These are phyloP conservation scores for Platyscelio sp. DNA, from an alignment of 2,888 invertebrate genomes.

Conservation along the genomic window DNA sequence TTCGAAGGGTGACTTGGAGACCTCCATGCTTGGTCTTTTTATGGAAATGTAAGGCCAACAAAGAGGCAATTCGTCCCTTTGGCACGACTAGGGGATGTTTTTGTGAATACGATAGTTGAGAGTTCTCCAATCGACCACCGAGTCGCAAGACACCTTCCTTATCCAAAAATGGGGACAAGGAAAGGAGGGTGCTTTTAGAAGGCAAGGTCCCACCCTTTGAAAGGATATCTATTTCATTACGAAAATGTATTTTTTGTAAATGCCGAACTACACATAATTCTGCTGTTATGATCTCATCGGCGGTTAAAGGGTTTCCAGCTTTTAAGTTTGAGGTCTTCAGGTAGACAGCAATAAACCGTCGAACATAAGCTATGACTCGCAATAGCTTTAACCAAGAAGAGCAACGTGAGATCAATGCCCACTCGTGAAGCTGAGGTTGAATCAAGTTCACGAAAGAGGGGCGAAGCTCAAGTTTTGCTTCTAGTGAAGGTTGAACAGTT, in stretches of 20 bases:
- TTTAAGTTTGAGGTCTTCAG: neutral
- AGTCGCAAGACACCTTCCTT: neutral
- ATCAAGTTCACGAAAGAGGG: neutral
- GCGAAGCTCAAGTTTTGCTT: neutral
- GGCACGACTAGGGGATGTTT: neutral
- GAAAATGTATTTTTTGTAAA: neutral
- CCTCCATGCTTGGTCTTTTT: neutral
- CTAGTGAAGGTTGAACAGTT: neutral
- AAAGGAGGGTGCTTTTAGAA: neutral
- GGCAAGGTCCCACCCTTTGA: neutral
- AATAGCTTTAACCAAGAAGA: conserved; percentile 8
- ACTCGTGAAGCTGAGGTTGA: neutral
- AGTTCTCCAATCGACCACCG: neutral
- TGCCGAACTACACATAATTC: neutral
- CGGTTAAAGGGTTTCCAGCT: neutral
- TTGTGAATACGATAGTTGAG: neutral
- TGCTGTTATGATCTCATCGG: neutral
- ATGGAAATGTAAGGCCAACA: too few relatives aligned
- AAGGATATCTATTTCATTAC: neutral
- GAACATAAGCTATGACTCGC: neutral
- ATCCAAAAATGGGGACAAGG: neutral
- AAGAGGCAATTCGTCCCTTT: neutral
- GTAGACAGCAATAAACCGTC: neutral
- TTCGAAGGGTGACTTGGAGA: neutral
- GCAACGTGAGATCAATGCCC: neutral